Percentiles rank a stretch among this genome's conserved stretches.
phyloP scores from a whole-genome alignment of 2,113 vertebrate species.

The Poecilia latipinna region DNA sequence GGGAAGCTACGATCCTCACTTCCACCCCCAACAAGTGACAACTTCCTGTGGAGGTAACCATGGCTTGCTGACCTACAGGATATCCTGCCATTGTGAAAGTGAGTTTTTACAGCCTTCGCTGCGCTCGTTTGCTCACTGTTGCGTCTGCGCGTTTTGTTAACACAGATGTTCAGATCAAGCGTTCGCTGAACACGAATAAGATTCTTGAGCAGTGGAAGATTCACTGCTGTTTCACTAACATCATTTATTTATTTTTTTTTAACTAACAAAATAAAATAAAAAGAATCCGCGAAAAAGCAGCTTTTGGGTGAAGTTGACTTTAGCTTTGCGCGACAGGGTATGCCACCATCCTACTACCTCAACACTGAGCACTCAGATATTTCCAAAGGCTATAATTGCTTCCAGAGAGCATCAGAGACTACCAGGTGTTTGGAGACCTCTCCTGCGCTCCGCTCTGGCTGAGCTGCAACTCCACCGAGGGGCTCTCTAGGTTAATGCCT shows the following conservation, averaged over 20 bases:
- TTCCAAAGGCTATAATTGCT: conserved; percentile 60
- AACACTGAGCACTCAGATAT: conserved; percentile 32
- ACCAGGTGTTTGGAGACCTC: conserved; percentile 75
- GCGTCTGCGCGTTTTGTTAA: conserved; percentile 48
- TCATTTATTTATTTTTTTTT: no score
- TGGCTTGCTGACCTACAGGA: conserved; percentile 77
- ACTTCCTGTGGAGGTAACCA: conserved; percentile 74
- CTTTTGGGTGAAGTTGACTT: conserved; percentile 15
- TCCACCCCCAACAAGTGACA: conserved; percentile 75
- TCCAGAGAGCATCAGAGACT: conserved; percentile 68
- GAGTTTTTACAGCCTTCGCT: conserved; percentile 62
- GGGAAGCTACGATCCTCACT: conserved; percentile 71
- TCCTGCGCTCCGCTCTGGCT: conserved; percentile 50
- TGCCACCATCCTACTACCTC: conserved; percentile 9
- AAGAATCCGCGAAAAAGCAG: not conserved
- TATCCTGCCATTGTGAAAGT: conserved; percentile 81
- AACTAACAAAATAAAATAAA: not conserved
- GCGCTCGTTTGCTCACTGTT: conserved; percentile 50
- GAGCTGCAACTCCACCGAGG: conserved; percentile 52
- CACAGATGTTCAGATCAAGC: conserved; percentile 20
- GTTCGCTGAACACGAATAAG: conserved; percentile 20
- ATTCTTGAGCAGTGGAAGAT: conserved; percentile 37
- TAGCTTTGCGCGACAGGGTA: conserved; percentile 22
- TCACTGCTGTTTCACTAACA: not conserved
- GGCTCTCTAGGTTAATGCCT: conserved; percentile 67